These are phyloP conservation scores for Drosophila nr. fundita DNA, from an alignment of 2,888 invertebrate genomes.

Conservation along the genomic window DNA sequence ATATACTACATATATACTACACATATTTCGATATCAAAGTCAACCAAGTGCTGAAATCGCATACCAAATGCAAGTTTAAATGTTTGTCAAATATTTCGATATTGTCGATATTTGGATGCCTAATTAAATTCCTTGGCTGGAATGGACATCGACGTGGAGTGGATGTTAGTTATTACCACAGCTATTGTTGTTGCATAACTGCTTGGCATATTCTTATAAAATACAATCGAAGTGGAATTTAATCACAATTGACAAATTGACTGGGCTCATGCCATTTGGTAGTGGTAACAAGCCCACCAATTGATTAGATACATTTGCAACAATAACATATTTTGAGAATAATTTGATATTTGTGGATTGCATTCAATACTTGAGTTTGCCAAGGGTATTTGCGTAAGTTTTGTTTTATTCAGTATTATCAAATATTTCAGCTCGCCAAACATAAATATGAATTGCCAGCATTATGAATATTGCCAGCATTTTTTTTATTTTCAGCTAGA, in stretches of 20 bases:
- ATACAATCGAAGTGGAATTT: not conserved
- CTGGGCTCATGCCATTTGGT: not conserved
- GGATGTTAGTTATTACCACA: slow-evolving; percentile 9
- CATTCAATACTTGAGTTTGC: not conserved
- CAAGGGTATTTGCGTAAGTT: not conserved
- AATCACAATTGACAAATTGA: not conserved
- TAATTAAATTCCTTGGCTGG: slow-evolving; percentile 20
- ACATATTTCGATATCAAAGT: slow-evolving; percentile 10
- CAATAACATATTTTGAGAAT: not conserved
- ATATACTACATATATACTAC: not conserved
- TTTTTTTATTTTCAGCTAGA: not conserved
- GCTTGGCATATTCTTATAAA: not conserved
- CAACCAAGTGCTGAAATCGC: slow-evolving; percentile 10
- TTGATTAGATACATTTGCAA: not conserved
- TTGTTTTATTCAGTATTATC: not conserved
- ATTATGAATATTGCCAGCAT: slow-evolving; percentile 3
- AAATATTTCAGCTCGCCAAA: not conserved
- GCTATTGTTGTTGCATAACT: not conserved
- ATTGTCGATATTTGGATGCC: slow-evolving; percentile 31
- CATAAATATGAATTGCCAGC: not conserved
- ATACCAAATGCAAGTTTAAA: slow-evolving; percentile 34
- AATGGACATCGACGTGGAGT: not conserved
- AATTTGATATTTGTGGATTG: not conserved
- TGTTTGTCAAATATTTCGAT: slow-evolving; percentile 11
- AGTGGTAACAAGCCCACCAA: not conserved